phyloP scores from a whole-genome alignment of 2,888 invertebrate genomes.

The Noctua pronuba region DNA sequence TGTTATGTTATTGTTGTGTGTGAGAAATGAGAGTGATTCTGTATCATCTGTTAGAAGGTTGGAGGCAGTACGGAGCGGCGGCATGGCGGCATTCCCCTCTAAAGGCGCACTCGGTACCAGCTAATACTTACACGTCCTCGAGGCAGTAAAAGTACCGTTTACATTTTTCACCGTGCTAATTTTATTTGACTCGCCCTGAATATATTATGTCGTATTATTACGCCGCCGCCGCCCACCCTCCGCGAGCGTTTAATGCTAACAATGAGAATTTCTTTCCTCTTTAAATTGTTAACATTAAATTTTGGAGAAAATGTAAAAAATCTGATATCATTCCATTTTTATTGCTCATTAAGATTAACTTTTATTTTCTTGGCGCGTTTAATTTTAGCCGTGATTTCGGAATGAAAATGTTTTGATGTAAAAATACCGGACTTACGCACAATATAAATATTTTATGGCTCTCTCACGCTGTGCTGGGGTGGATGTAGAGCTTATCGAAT shows the following conservation, averaged over 20 bases:
- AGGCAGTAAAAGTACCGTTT: conserved; percentile 87
- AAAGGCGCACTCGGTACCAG: conserved; percentile 74
- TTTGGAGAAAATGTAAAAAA: conserved; percentile 83
- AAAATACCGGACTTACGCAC: conserved; percentile 28
- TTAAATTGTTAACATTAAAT: conserved; percentile 88
- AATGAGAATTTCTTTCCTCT: conserved; percentile 84
- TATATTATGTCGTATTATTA: conserved; percentile 90
- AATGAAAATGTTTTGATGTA: conserved; percentile 62
- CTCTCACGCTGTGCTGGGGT: conserved; percentile 6
- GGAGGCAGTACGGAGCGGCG: conserved; percentile 51
- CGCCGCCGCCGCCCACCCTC: conserved; percentile 81
- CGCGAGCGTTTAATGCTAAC: conserved; percentile 85
- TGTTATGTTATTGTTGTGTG: background rate
- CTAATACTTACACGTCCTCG: conserved; percentile 87
- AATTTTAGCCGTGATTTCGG: conserved; percentile 70
- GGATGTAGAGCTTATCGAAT: conserved; percentile 36
- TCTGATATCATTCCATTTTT: conserved; percentile 84
- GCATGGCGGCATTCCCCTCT: conserved; percentile 68
- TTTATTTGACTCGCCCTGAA: conserved; percentile 90
- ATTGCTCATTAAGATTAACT: conserved; percentile 83
- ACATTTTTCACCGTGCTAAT: conserved; percentile 90
- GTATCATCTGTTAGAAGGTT: conserved; percentile 43
- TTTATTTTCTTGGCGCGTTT: conserved; percentile 77
- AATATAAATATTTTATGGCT: conserved; percentile 44
- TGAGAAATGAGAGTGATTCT: conserved; percentile 55